Percentiles rank a stretch among this genome's conserved stretches.
These are phyloP conservation scores for Thaumatotibia leucotreta DNA, from an alignment of 1,140 invertebrate species.

Conservation along the genomic window DNA sequence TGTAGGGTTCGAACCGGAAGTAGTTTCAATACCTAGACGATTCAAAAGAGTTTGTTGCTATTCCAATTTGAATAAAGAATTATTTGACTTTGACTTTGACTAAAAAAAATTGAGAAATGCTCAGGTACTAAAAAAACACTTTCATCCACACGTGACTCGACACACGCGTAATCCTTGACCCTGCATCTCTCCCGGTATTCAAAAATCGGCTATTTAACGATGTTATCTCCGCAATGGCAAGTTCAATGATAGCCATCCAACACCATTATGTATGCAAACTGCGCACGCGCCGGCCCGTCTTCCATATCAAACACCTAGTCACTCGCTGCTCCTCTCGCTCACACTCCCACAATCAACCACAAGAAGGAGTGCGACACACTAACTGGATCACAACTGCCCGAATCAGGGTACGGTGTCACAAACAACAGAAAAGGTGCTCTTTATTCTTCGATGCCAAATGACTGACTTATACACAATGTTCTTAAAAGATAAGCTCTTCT, in stretches of 20 bases:
- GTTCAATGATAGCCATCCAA: constrained; percentile 63
- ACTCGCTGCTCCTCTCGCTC: constrained; percentile 35
- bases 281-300: constrained; percentile 42
- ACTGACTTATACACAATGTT: constrained; percentile 22
- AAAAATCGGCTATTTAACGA: constrained; percentile 23
- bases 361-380: constrained; percentile 33
- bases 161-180: constrained; percentile 3
- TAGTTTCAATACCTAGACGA: too few relatives aligned
- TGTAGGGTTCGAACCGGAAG: too few relatives aligned
- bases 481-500: constrained; percentile 53
- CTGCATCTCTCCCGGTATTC: not conserved
- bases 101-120: not conserved
- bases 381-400: constrained; percentile 51
- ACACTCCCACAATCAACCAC: constrained; percentile 19
- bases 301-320: constrained; percentile 61
- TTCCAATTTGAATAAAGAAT: too few relatives aligned
- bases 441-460: constrained; percentile 44
- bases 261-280: constrained; percentile 54
- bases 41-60: too few relatives aligned
- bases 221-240: constrained; percentile 59
- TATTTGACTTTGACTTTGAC: too few relatives aligned
- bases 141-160: not conserved
- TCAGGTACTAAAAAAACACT: not conserved
- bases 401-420: constrained; percentile 73
- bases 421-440: constrained; percentile 70